Conservation (phyloP, 2,113 vertebrate genomes). For the Delphinus delphis region DNA sequence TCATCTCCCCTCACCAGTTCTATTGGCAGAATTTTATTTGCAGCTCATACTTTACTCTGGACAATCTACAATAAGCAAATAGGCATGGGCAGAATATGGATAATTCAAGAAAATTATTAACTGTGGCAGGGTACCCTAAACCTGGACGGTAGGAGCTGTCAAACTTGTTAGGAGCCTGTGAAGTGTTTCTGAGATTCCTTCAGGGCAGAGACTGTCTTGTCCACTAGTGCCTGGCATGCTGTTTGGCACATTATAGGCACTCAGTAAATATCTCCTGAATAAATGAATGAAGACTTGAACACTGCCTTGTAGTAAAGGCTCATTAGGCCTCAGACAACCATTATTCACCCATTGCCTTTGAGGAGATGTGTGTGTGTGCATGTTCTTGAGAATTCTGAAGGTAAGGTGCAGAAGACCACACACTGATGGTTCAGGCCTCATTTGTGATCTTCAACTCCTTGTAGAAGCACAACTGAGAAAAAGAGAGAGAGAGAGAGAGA, state of each 20-base stretch:
- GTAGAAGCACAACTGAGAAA: neutral
- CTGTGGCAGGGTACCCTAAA: neutral
- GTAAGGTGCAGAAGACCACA: neutral
- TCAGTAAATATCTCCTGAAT: neutral
- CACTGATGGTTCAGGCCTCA: neutral
- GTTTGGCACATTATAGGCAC: neutral
- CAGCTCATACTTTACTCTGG: neutral
- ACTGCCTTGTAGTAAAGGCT: neutral
- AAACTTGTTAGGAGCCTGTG: neutral
- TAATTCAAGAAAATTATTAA: neutral
- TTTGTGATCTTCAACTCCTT: neutral
- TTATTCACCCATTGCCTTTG: neutral
- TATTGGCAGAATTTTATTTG: neutral
- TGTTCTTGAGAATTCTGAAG: neutral
- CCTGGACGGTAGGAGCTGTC: neutral
- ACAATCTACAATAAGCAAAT: neutral
- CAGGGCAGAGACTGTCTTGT: neutral
- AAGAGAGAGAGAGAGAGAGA: no score
- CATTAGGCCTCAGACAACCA: neutral
- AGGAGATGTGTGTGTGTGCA: neutral
- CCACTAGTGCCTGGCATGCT: neutral
- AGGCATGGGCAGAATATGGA: neutral
- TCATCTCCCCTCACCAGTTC: neutral
- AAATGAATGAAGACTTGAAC: neutral
- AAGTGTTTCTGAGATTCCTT: neutral